These are phyloP conservation scores for Sphenopsis melanotis DNA, from an alignment of 2,797 vertebrate species.

Conservation along the genomic window DNA sequence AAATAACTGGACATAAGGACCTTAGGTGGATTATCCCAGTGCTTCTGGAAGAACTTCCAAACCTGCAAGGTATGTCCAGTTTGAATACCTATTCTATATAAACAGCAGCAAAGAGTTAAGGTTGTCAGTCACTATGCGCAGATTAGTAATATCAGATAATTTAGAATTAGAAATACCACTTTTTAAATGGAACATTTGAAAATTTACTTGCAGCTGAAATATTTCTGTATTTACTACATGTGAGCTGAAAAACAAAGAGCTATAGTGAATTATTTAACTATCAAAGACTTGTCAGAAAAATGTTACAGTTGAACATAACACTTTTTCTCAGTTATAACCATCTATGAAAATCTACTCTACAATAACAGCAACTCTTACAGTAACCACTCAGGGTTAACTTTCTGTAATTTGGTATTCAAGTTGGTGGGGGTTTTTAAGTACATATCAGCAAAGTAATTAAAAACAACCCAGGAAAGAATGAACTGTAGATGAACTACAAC, in stretches of 20 bases:
- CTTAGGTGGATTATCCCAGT: constrained; percentile 69
- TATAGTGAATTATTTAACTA: neutral
- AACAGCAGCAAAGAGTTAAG: neutral
- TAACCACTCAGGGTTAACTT: neutral
- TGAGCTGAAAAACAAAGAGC: neutral
- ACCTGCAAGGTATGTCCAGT: constrained; percentile 74
- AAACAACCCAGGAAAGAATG: neutral
- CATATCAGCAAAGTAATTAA: neutral
- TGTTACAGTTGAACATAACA: neutral
- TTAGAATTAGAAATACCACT: neutral
- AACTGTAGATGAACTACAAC: neutral
- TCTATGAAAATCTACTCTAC: neutral
- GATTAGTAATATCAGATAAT: neutral
- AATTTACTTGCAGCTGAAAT: constrained; percentile 4
- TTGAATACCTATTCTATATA: constrained; percentile 18
- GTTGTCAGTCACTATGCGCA: neutral
- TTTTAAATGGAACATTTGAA: neutral
- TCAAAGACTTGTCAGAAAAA: neutral
- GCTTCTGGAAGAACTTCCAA: constrained; percentile 57
- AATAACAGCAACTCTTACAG: neutral
- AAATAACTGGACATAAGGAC: constrained; percentile 54
- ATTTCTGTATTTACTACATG: neutral
- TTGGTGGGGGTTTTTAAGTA: neutral
- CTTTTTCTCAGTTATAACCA: neutral
- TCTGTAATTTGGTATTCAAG: neutral